Percentiles rank a stretch among this genome's conserved stretches.
Conservation (phyloP, 2,113 vertebrate genomes). For the Mesitornis unicolor region DNA sequence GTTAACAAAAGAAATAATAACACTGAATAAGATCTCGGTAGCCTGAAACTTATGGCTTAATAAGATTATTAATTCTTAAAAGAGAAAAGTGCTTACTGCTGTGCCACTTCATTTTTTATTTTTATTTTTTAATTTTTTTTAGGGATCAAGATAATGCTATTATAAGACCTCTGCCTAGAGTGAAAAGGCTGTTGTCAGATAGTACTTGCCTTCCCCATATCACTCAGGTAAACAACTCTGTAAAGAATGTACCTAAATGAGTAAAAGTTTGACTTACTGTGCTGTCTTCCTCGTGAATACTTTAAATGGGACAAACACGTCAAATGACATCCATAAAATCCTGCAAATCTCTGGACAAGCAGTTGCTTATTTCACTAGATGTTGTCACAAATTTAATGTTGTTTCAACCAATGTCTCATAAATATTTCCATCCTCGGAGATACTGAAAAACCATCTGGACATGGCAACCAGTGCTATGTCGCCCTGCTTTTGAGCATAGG, state of each 20-base stretch:
- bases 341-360: not conserved
- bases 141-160: slow-evolving; percentile 97
- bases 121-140: too few species aligned
- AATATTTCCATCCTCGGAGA: not conserved
- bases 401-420: not conserved
- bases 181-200: slow-evolving; percentile 93
- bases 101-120: not conserved
- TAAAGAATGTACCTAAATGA: not conserved
- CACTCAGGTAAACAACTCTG: slow-evolving; percentile 83
- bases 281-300: not conserved
- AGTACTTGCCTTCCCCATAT: slow-evolving; percentile 94
- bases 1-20: not conserved
- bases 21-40: not conserved
- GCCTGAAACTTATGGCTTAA: not conserved
- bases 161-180: slow-evolving; percentile 93
- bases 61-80: not conserved
- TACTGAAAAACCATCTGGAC: not conserved
- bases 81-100: not conserved
- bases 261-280: not conserved
- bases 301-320: not conserved
- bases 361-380: not conserved
- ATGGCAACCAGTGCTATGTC: not conserved
- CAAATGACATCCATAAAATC: not conserved
- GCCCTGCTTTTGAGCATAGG: not conserved
- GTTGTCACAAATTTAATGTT: not conserved